phyloP scores from a whole-genome alignment of 2,888 invertebrate species.

The Ormyrus labotus region DNA sequence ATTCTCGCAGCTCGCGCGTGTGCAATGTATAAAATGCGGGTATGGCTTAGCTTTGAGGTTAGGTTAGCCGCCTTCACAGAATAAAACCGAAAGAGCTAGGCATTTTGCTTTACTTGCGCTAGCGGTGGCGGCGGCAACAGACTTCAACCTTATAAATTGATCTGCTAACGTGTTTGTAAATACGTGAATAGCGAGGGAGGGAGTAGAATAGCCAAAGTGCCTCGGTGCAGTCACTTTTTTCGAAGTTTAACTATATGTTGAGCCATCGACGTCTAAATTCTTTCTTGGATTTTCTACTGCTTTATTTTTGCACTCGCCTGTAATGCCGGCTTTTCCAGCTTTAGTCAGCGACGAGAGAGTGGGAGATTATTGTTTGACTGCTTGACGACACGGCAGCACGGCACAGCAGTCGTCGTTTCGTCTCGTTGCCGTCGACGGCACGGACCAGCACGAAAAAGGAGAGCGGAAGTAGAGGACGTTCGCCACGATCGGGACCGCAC shows the following conservation, averaged over 20 bases:
- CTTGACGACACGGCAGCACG: conserved; percentile 32
- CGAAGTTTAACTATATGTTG: too few species aligned
- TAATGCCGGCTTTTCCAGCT: conserved; percentile 10
- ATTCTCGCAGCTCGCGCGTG: conserved; percentile 16
- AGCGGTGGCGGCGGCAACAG: background rate
- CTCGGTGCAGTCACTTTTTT: background rate
- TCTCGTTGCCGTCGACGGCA: conserved; percentile 24
- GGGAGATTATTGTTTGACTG: conserved; percentile 4
- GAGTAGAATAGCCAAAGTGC: background rate
- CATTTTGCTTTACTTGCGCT: conserved; percentile 20
- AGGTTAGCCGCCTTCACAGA: conserved; percentile 1
- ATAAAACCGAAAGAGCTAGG: background rate
- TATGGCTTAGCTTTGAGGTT: conserved; percentile 38
- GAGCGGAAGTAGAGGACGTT: conserved; percentile 58
- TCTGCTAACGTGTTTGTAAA: conserved; percentile 8
- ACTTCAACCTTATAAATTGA: background rate
- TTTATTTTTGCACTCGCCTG: background rate
- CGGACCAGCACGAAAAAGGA: conserved; percentile 41
- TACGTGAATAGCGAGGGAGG: conserved; percentile 13
- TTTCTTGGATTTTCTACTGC: background rate
- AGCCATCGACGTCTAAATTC: conserved; percentile 8
- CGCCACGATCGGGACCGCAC: conserved; percentile 24
- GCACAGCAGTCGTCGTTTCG: conserved; percentile 15
- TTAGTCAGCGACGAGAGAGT: conserved; percentile 2
- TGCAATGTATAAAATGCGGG: conserved; percentile 12